Percentiles rank a stretch among this genome's conserved stretches.
These are phyloP conservation scores for Halocynthia roretzi DNA, from an alignment of 23 tunicate genomes.

Conservation along the genomic window DNA sequence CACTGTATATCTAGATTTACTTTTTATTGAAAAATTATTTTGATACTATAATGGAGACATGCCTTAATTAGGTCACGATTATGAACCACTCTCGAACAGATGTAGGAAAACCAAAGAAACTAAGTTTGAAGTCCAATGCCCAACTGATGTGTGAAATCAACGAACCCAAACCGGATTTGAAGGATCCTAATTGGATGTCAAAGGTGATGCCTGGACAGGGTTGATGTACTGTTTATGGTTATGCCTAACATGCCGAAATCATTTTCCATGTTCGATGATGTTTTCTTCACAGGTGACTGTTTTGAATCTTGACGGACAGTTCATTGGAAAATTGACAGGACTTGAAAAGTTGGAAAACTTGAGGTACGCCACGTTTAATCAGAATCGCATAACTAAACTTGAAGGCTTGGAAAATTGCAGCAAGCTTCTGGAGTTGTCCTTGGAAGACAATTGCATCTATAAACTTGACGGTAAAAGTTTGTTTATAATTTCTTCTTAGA, in stretches of 20 bases:
- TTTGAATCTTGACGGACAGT: constrained; percentile 82
- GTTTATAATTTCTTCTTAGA: background rate
- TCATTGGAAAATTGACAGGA: constrained; percentile 60
- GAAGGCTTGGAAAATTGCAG: constrained; percentile 72
- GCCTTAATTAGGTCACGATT: background rate
- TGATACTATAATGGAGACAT: background rate
- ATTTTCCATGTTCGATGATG: background rate
- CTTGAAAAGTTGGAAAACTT: constrained; percentile 60
- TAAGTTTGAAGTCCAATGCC: constrained; percentile 41
- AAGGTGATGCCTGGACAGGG: constrained; percentile 36
- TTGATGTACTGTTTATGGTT: background rate
- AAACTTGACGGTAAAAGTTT: constrained; percentile 76
- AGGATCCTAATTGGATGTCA: constrained; percentile 69
- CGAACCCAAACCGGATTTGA: constrained; percentile 60
- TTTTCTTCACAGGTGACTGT: constrained; percentile 45
- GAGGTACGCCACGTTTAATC: constrained; percentile 59
- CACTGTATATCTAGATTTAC: no score
- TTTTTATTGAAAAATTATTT: no score
- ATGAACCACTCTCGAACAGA: constrained; percentile 46
- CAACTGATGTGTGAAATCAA: constrained; percentile 31
- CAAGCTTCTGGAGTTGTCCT: constrained; percentile 55
- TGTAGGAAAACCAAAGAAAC: constrained; percentile 40
- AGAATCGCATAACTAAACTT: constrained; percentile 76
- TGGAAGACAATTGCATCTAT: constrained; percentile 77
- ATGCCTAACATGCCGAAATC: background rate